A percentile compares a stretch with the other conserved stretches of the same genome.
phyloP scores from a whole-genome alignment of 2,888 invertebrate species.

The Andrena chrysosceles region DNA sequence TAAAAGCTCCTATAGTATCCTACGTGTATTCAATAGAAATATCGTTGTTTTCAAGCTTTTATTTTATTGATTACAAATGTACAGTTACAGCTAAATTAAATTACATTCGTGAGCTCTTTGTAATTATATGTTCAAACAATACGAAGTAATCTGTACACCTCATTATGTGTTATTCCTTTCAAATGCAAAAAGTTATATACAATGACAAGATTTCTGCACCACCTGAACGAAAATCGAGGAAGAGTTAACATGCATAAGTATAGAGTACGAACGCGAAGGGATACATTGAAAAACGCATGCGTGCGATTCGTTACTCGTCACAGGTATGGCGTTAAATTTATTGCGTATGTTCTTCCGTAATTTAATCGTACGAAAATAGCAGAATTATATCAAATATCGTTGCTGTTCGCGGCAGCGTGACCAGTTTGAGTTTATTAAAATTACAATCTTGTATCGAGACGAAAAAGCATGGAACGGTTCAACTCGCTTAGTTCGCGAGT shows the following conservation, averaged over 20 bases:
- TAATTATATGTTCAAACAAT: background rate
- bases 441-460: background rate
- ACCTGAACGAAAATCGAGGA: background rate
- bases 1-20: background rate
- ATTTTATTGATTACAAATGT: background rate
- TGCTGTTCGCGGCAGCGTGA: background rate
- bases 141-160: background rate
- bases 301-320: background rate
- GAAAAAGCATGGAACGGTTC: background rate
- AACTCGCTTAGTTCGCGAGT: slow-evolving; percentile 30
- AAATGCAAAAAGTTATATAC: background rate
- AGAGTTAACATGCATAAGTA: background rate
- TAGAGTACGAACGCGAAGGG: background rate
- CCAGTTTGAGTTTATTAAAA: background rate
- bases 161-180: background rate
- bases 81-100: background rate
- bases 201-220: background rate
- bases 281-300: slow-evolving; percentile 8
- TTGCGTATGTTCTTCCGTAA: background rate
- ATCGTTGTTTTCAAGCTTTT: background rate
- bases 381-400: background rate
- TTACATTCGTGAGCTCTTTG: background rate
- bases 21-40: background rate
- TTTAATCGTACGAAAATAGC: background rate
- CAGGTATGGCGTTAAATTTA: slow-evolving; percentile 7